Conservation (phyloP, 2,888 invertebrate genomes). For the Stratiomys singularior region DNA sequence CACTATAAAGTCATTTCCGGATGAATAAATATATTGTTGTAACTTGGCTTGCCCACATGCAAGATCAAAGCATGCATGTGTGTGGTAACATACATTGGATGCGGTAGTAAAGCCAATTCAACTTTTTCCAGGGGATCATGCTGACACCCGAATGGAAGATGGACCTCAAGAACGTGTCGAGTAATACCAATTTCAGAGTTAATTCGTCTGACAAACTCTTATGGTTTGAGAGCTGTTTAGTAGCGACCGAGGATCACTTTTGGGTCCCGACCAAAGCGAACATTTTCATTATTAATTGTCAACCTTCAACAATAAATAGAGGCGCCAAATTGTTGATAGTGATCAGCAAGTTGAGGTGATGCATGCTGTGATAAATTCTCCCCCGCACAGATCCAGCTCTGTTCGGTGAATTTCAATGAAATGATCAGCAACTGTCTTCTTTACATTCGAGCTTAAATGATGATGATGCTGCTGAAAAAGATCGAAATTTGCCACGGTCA, state of each 20-base stretch:
- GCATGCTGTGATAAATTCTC: background rate
- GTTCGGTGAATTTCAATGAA: slow-evolving; percentile 19
- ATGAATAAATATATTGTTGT: background rate
- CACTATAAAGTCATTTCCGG: slow-evolving; percentile 28
- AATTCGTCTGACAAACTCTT: background rate
- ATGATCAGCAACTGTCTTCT: background rate
- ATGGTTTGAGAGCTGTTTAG: background rate
- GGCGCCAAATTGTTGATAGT: slow-evolving; percentile 30
- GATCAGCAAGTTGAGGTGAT: slow-evolving; percentile 13
- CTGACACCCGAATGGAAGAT: background rate
- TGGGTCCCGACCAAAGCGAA: background rate
- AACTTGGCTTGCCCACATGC: no score
- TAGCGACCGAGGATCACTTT: background rate
- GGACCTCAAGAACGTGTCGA: background rate
- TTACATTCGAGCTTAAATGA: background rate
- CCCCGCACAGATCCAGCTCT: background rate
- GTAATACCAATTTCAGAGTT: slow-evolving; percentile 4
- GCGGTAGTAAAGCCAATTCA: background rate
- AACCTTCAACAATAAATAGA: slow-evolving; percentile 18
- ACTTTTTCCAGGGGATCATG: background rate
- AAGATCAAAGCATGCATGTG: no score
- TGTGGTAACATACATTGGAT: background rate
- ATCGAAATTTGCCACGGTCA: background rate
- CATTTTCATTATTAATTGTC: background rate
- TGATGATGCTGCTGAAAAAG: background rate